phyloP scores from a whole-genome alignment of 2,888 invertebrate genomes.

The Peribatodes rhomboidaria region DNA sequence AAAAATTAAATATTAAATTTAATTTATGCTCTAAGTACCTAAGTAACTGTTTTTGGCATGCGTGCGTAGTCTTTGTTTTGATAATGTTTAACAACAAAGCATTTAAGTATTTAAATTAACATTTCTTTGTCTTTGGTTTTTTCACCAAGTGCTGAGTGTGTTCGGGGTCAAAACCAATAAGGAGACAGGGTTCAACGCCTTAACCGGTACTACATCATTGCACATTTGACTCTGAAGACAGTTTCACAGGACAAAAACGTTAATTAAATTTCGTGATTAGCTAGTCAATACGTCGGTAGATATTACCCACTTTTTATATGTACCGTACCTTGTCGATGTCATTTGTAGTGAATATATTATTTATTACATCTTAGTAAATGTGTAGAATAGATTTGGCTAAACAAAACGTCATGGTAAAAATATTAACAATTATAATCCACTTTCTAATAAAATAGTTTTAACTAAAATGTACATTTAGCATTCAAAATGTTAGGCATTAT shows the following conservation, averaged over 20 bases:
- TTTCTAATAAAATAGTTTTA: too few relatives aligned
- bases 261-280: background rate
- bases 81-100: background rate
- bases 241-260: background rate
- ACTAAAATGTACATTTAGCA: too few relatives aligned
- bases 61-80: background rate
- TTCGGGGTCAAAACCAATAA: background rate
- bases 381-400: too few relatives aligned
- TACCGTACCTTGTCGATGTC: too few relatives aligned
- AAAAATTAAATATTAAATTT: too few relatives aligned
- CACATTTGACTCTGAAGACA: background rate
- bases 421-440: too few relatives aligned
- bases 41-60: background rate
- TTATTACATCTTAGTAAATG: too few relatives aligned
- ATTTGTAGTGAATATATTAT: too few relatives aligned
- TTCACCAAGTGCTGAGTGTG: background rate
- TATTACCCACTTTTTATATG: background rate
- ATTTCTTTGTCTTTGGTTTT: conserved; percentile 15
- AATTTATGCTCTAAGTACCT: too few relatives aligned
- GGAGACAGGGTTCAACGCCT: conserved; percentile 5
- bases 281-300: background rate
- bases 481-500: too few relatives aligned
- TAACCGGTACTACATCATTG: background rate
- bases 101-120: conserved; percentile 6
- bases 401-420: too few relatives aligned